Evolutionary conservation across 2,888 invertebrate genomes (phyloP).

Genomic region (Epinotia bilunana): DNA sequence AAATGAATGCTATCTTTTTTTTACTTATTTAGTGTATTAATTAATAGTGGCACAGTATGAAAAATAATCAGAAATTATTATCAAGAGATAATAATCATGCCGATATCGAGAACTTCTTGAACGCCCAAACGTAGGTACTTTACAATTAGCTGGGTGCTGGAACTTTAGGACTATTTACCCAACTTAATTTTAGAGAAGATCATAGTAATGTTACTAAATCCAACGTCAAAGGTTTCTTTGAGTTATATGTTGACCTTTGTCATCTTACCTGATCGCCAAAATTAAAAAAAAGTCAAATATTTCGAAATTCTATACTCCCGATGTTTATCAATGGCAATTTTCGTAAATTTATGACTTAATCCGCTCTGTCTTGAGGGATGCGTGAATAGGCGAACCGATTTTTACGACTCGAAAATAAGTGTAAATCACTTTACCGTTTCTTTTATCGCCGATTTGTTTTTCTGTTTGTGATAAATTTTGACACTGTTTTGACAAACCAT

Average conservation of each 20-base stretch:
- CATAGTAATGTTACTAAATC: not conserved
- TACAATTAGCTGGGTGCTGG: no score
- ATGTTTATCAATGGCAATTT: conserved; percentile 75
- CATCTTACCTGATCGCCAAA: conserved; percentile 37
- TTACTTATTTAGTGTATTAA: no score
- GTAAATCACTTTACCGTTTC: conserved; percentile 64
- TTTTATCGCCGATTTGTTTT: conserved; percentile 67
- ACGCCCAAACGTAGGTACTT: no score
- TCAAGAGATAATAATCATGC: no score
- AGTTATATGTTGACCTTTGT: conserved; percentile 21
- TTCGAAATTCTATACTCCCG: conserved; percentile 57
- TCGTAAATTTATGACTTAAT: conserved; percentile 82
- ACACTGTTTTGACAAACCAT: conserved; percentile 44
- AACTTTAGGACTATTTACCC: no score
- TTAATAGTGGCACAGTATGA: no score
- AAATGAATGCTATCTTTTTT: no score
- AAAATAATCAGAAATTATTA: no score
- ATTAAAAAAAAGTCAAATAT: conserved; percentile 24
- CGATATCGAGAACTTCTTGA: no score
- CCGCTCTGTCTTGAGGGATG: conserved; percentile 49
- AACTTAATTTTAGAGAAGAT: not conserved
- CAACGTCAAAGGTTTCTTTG: not conserved
- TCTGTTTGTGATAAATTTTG: conserved; percentile 60
- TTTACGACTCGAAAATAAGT: conserved; percentile 53
- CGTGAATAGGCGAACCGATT: conserved; percentile 51